Evolutionary conservation across 92 coral and sea anemone genomes (phyloP).

Genomic region (Nematostella vectensis): DNA sequence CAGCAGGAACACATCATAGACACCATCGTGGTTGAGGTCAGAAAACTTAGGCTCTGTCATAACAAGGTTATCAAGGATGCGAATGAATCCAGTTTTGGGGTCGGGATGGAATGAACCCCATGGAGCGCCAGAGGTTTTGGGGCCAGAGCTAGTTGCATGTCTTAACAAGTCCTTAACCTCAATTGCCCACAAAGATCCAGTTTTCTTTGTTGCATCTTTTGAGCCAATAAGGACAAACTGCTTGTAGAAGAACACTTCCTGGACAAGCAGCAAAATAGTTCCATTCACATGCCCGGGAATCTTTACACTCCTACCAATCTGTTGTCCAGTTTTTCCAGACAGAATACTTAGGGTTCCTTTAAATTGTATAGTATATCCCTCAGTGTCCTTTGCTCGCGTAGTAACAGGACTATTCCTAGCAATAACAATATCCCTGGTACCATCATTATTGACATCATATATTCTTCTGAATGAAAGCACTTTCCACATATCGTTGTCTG

Average conservation of each 20-base stretch:
- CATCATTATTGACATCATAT: conserved; percentile 35
- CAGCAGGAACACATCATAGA: conserved; percentile 50
- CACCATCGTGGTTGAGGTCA: conserved; percentile 53
- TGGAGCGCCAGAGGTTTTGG: conserved; percentile 10
- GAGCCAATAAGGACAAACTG: conserved; percentile 52
- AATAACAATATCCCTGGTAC: conserved; percentile 41
- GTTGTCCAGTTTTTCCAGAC: conserved; percentile 57
- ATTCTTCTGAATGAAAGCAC: conserved; percentile 36
- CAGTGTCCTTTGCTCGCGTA: not conserved
- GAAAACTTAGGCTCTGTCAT: conserved; percentile 37
- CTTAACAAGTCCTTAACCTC: conserved; percentile 30
- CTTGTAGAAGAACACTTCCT: conserved; percentile 8
- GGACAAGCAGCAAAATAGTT: conserved; percentile 25
- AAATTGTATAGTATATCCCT: not conserved
- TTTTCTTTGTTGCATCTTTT: conserved; percentile 3
- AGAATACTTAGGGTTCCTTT: conserved; percentile 18
- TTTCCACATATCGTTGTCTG: conserved; percentile 10
- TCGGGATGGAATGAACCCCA: conserved; percentile 61
- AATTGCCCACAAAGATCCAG: conserved; percentile 49
- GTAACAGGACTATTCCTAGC: not conserved
- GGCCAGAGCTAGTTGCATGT: conserved; percentile 10
- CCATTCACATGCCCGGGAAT: not conserved
- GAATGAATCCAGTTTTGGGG: conserved; percentile 41
- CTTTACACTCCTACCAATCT: conserved; percentile 32
- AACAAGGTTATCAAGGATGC: conserved; percentile 23